These are phyloP conservation scores for Pseudochaenichthys georgianus DNA, from an alignment of 2,797 vertebrate genomes.

Conservation along the genomic window DNA sequence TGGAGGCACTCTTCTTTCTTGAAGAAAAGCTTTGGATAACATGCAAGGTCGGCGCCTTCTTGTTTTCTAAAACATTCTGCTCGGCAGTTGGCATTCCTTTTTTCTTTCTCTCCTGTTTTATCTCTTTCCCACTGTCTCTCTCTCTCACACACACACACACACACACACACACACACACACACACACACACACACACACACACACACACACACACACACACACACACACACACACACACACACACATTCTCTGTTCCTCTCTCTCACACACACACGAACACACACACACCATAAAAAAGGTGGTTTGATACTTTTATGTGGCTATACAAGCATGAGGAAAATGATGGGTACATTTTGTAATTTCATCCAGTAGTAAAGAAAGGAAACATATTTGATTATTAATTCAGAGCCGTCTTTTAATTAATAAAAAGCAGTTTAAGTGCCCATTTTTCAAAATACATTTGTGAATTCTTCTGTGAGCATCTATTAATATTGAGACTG, in stretches of 20 bases:
- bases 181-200: constrained; percentile 1
- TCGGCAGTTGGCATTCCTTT: constrained; percentile 2
- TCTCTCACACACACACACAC: constrained; percentile 4
- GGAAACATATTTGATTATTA: too few relatives aligned
- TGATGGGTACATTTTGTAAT: too few relatives aligned
- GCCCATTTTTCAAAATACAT: too few relatives aligned
- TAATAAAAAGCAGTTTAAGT: too few relatives aligned
- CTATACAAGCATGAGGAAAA: too few relatives aligned
- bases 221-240: constrained; percentile 7
- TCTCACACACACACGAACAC: constrained; percentile 2
- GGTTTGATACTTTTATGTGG: too few relatives aligned
- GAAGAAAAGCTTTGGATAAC: constrained; percentile 41
- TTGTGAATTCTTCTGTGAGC: too few relatives aligned
- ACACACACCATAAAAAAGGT: background rate
- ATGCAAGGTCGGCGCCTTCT: constrained; percentile 39
- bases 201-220: background rate
- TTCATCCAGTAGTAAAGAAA: too few relatives aligned
- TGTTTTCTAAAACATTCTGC: constrained; percentile 23
- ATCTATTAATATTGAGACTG: too few relatives aligned
- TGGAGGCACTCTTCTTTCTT: constrained; percentile 2
- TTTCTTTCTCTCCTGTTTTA: constrained; percentile 10
- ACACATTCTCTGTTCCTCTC: background rate
- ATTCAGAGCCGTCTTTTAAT: too few relatives aligned
- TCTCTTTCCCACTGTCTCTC: constrained; percentile 32
- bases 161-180: background rate